Base-by-base conservation (phyloP, 2,113 vertebrate species). In the Apodemus sylvaticus region DNA sequence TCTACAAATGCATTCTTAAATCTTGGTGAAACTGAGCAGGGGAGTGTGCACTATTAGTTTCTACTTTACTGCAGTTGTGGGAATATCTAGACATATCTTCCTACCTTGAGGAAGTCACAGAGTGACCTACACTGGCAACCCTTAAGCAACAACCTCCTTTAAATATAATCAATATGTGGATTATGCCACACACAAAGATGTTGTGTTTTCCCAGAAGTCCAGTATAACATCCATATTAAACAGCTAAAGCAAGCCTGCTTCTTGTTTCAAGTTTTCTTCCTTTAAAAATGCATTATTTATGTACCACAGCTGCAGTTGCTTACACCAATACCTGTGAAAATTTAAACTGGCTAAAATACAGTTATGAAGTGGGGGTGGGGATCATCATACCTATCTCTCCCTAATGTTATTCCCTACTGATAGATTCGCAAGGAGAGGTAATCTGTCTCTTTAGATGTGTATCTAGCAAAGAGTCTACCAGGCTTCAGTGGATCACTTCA, bases 181-280 rank as follows among this genome's bases (percentile, higher is more conserved):
- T 77, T 81, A 10, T 13, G n/a, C 66, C 8, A 70, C 36, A 31
- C 6, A 55, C 16, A n/a, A 36, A 94, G 42, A 78, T 45, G 12
- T 6, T 7, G 2, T 62, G 19, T 42, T 92, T 86, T 10, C 17
- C 42, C 9, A 82, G 58, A 42, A 70, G 3, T 53, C 48, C 24
- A 86, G 60, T 83, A 91, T 77, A 71, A 51, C 2, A 14, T 16
- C 29, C 60, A 31, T 36, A 77, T 42, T 93, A 74, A 95, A 89
- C 31, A 68, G 12, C 6, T 87, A 83, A 89, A 45, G 5, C 71
- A 79, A 94, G 73, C 1, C 31, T 16, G 68, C 14, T 86, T 71
- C 77, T 36, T 86, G 36, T 68, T 83, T 92, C 58, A 92, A 31
- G 7, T 94, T 96, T 10, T 53, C 60, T 77, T 78, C 76, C 77